Conservation (phyloP, 2,797 vertebrate genomes). For the Okamejei kenojei region DNA sequence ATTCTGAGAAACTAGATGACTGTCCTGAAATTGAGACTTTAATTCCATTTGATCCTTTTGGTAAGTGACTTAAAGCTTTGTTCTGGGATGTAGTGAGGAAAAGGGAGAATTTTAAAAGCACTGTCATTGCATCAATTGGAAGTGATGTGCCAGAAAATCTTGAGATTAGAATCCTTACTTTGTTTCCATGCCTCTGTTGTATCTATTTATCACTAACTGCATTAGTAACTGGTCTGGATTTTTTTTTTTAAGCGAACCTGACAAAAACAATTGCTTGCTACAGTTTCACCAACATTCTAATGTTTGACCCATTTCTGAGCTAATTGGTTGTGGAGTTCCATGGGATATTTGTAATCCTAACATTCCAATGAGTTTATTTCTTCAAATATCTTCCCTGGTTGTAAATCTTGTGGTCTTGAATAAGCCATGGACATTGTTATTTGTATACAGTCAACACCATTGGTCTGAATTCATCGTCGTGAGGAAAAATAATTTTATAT, state of each 20-base stretch:
- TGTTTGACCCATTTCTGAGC: neutral
- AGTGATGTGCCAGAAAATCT: neutral
- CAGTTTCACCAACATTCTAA: no score
- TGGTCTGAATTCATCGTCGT: neutral
- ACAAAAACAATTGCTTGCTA: neutral
- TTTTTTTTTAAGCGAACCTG: neutral
- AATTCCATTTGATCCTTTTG: slow-evolving; percentile 57
- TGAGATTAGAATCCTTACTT: neutral
- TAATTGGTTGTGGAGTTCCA: neutral
- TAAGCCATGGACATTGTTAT: neutral
- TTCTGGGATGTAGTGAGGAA: neutral
- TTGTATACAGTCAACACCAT: neutral
- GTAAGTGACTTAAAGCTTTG: slow-evolving; percentile 46
- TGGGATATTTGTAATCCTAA: neutral
- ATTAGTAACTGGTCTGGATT: neutral
- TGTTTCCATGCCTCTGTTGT: no score
- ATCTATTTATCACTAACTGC: neutral
- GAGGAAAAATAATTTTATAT: neutral
- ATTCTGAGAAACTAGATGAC: slow-evolving; percentile 47
- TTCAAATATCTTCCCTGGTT: neutral
- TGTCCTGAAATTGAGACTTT: slow-evolving; percentile 65
- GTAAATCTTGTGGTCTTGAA: neutral
- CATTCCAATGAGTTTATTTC: no score
- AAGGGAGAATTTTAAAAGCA: neutral
- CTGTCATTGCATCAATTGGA: neutral